These are phyloP conservation scores for Cepaea nemoralis DNA, from an alignment of 1,140 invertebrate genomes.

Conservation along the genomic window DNA sequence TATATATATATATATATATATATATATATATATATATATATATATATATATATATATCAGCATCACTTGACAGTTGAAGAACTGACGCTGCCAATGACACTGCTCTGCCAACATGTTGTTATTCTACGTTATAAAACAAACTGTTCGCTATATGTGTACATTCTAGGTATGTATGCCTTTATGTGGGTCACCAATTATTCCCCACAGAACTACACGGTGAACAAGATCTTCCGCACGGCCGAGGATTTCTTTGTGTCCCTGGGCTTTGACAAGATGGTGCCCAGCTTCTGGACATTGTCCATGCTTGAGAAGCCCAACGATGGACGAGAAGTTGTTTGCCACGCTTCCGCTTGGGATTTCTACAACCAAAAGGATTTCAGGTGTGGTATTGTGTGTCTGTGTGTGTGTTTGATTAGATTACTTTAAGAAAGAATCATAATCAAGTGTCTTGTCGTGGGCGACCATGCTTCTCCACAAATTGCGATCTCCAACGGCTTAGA, in stretches of 20 bases:
- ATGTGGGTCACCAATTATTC: background rate
- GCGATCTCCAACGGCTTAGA: no score
- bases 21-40: no score
- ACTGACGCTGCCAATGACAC: background rate
- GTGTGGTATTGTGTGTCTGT: no score
- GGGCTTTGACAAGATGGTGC: slow-evolving; percentile 84
- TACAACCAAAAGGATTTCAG: slow-evolving; percentile 74
- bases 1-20: no score
- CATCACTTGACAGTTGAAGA: no score
- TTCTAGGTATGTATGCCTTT: background rate
- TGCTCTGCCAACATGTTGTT: background rate
- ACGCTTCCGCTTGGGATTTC: slow-evolving; percentile 55
- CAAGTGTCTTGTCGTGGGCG: no score
- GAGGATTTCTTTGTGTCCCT: slow-evolving; percentile 89
- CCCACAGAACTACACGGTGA: slow-evolving; percentile 78
- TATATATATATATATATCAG: no score
- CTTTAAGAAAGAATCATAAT: no score
- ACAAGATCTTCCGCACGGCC: slow-evolving; percentile 84
- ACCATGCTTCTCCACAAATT: no score
- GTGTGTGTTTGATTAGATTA: no score
- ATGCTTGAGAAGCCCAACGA: slow-evolving; percentile 69
- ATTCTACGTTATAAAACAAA: background rate
- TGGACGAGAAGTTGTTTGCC: slow-evolving; percentile 51
- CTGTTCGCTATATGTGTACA: background rate
- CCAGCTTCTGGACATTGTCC: slow-evolving; percentile 73